A percentile compares a stretch with the other conserved stretches of the same genome.
Evolutionary conservation across 2,113 vertebrate species (phyloP).

Genomic region (Noctilio leporinus): DNA sequence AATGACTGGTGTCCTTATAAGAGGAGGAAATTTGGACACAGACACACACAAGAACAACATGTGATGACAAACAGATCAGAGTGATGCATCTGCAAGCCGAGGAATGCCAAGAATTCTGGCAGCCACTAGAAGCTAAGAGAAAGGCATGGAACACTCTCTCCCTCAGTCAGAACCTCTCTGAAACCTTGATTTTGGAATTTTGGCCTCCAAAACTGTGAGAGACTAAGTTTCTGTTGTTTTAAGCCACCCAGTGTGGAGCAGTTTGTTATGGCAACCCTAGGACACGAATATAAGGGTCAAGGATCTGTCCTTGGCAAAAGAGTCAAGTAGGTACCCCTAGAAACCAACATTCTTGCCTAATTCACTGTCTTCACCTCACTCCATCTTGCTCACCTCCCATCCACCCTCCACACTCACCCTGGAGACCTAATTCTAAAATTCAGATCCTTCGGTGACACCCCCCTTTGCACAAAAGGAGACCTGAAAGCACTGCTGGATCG

Average conservation of each 20-base stretch:
- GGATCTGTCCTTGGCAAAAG: not conserved
- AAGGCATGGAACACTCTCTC: not conserved
- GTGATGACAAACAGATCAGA: slow-evolving; percentile 39
- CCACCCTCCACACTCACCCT: not conserved
- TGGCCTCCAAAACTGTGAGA: not conserved
- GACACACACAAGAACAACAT: slow-evolving; percentile 26
- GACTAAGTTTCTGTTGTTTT: not conserved
- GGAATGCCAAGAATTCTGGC: slow-evolving; percentile 37
- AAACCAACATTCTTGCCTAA: not conserved
- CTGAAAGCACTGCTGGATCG: not conserved
- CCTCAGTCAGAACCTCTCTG: not conserved
- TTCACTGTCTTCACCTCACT: not conserved
- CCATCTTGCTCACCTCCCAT: not conserved
- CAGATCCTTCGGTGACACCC: not conserved
- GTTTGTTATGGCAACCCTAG: not conserved
- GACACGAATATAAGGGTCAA: not conserved
- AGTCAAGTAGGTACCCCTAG: not conserved
- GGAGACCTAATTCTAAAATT: not conserved
- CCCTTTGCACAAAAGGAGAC: not conserved
- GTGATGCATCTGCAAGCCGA: not conserved
- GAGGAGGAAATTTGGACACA: slow-evolving; percentile 41
- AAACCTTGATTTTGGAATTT: slow-evolving; percentile 20
- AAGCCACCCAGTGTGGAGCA: not conserved
- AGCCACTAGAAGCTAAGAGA: not conserved
- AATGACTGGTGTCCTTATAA: slow-evolving; percentile 32